These are phyloP conservation scores for Rhincodon typus DNA, from an alignment of 2,797 vertebrate genomes.

Conservation along the genomic window DNA sequence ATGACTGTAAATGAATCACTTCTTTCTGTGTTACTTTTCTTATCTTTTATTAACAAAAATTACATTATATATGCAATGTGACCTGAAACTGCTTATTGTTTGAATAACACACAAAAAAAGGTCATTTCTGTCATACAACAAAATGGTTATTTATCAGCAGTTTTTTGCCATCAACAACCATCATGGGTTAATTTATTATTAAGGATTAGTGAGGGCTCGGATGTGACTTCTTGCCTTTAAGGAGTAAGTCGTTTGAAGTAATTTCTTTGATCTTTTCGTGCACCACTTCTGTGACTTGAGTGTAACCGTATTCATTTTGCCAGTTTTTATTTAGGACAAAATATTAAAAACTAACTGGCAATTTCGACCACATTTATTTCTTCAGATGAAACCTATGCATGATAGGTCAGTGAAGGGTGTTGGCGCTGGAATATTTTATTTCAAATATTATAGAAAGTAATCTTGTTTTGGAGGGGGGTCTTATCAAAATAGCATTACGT, in stretches of 20 bases:
- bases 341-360: conserved; percentile 5
- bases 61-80: not conserved
- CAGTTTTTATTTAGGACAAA: conserved; percentile 18
- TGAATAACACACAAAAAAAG: not conserved
- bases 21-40: conserved; percentile 16
- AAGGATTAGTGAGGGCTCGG: not conserved
- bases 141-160: not conserved
- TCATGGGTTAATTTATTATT: conserved; percentile 32
- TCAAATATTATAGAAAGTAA: conserved; percentile 13
- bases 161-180: not conserved
- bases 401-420: not conserved
- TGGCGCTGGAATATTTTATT: not conserved
- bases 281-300: conserved; percentile 2
- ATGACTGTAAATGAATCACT: conserved; percentile 18
- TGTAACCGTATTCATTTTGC: conserved; percentile 26
- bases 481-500: conserved; percentile 23
- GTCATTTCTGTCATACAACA: not conserved
- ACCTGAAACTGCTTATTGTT: not conserved
- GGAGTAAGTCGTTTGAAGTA: conserved; percentile 29
- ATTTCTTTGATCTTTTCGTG: conserved; percentile 35
- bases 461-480: conserved; percentile 10
- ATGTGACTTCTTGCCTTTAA: conserved; percentile 34
- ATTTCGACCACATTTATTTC: conserved; percentile 25
- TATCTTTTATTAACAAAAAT: conserved; percentile 35
- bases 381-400: not conserved